Evolutionary conservation across 2,888 invertebrate species (phyloP), one percentile per base, ranked within the genome.

Genomic region (Osmoderma eremita): DNA sequence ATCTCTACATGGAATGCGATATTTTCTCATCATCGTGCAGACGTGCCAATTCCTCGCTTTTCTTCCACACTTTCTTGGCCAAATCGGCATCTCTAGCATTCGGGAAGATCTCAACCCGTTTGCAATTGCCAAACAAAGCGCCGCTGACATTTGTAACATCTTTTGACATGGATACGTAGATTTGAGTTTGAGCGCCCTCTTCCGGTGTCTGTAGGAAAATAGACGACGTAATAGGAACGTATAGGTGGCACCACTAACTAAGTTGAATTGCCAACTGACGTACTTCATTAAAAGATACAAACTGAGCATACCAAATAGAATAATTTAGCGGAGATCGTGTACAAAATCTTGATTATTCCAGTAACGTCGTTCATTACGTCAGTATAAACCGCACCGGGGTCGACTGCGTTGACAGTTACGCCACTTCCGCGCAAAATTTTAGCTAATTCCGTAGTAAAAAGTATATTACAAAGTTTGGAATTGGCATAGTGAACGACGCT

Each of bases 31-130:
- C 84, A 1, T 88, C 84, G 56, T 87, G 87, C 61, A 94, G 81
- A 69, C 91, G 88, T 1, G 90, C 91, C 68, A 94, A 81, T 70
- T 88, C 86, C 74, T 91, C 90, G 30, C 93, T 93, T 68, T 91
- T 85, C 76, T 92, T 91, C 96, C 96, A 97, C 49, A 95, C 81
- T 76, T 91, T 91, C 74, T 87, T 88, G 6, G 90, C 93, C 62
- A 88, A 88, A 0, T 86, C 86, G 81, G 87, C 85, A 77, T 91
- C 88, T 73, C 87, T 85, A 0, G 86, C 88, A 0, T 85, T 84
- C 0, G 80, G 77, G 1, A 88, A 88, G 5, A 92, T 75, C 0
- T 84, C 80, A 56, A 85, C 84, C 76, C 90, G 88, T 77, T 85
- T 86, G 77, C 94, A 94, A 77, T 95, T 94, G 71, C 89, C 87